phyloP scores from a whole-genome alignment of 2,888 invertebrate genomes.

The Colletes collaris region DNA sequence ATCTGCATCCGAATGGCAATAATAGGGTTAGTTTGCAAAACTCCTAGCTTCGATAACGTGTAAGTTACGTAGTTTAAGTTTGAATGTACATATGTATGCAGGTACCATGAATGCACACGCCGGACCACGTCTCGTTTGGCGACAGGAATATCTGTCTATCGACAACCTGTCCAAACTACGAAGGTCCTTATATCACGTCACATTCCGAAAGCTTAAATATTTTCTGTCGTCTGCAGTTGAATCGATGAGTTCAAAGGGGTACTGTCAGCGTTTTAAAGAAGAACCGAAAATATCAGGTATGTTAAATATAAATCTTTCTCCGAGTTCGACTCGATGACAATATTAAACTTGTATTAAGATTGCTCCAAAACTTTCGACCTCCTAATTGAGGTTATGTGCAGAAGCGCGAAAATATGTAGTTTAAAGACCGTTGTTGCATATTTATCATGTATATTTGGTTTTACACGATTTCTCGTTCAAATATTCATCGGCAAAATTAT shows the following conservation, averaged over 20 bases:
- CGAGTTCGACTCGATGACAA: no score
- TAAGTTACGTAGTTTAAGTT: background rate
- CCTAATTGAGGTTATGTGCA: no score
- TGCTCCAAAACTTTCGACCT: no score
- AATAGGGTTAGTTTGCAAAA: background rate
- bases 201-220: conserved; percentile 32
- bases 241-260: conserved; percentile 13
- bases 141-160: conserved; percentile 46
- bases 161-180: conserved; percentile 33
- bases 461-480: no score
- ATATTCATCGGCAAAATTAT: no score
- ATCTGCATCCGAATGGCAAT: background rate
- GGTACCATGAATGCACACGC: background rate
- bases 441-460: no score
- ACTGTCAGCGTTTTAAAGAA: conserved; percentile 3
- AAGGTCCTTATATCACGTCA: conserved; percentile 40
- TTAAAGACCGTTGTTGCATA: no score
- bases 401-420: no score
- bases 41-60: background rate
- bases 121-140: conserved; percentile 10
- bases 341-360: no score
- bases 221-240: conserved; percentile 26
- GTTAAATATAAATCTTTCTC: no score
- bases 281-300: background rate
- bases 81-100: background rate